Conservation (phyloP, 2,113 vertebrate species). For the Monopterus albus region DNA sequence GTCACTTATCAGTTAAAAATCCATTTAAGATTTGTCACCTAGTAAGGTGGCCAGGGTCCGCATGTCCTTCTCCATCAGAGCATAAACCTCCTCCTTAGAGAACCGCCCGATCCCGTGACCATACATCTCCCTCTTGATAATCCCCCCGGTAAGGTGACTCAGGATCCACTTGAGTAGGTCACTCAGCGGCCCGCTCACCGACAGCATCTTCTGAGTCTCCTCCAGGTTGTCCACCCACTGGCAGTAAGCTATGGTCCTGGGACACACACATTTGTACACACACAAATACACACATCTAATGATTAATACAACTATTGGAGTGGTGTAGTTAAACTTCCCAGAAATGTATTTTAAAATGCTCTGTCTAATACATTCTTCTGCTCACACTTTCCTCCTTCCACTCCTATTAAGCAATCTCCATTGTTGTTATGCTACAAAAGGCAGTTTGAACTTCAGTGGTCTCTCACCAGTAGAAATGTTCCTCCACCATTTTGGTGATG, state of each 20-base stretch:
- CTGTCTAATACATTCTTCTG: too few species aligned
- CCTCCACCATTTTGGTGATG: constrained; percentile 97
- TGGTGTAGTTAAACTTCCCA: too few species aligned
- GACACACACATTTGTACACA: constrained; percentile 7
- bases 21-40: constrained; percentile 76
- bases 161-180: constrained; percentile 95
- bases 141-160: constrained; percentile 94
- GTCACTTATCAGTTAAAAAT: background rate
- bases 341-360: too few species aligned
- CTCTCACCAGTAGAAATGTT: constrained; percentile 97
- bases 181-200: constrained; percentile 92
- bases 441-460: background rate
- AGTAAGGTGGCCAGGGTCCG: constrained; percentile 91
- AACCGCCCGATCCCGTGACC: constrained; percentile 98
- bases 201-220: constrained; percentile 95
- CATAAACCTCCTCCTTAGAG: constrained; percentile 93
- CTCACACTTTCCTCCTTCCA: too few species aligned
- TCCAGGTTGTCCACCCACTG: constrained; percentile 98
- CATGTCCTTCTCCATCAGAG: constrained; percentile 98
- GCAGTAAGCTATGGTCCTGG: constrained; percentile 96
- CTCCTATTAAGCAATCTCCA: too few species aligned
- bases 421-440: too few species aligned
- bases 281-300: background rate
- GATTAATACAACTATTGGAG: too few species aligned
- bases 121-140: constrained; percentile 96